Conservation (phyloP, 2,888 invertebrate species). For the Drosophila engyochracea region DNA sequence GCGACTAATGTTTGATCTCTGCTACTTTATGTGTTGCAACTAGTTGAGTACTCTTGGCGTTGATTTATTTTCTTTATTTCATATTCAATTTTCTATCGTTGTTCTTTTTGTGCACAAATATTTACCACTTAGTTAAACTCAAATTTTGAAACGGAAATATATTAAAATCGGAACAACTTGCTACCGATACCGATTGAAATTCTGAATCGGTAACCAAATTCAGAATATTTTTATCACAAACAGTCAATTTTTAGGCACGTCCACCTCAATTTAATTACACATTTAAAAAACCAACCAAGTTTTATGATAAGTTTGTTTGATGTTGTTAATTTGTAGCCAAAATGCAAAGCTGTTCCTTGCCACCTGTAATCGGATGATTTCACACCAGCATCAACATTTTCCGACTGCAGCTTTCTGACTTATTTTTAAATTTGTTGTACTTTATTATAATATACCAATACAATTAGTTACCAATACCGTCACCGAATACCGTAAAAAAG, state of each 20-base stretch:
- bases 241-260: background rate
- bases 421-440: background rate
- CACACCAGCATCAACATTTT: background rate
- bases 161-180: no score
- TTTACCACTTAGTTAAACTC: background rate
- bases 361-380: background rate
- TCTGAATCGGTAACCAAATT: background rate
- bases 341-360: background rate
- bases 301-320: background rate
- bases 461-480: no score
- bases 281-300: background rate
- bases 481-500: no score
- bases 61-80: background rate
- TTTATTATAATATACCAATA: no score
- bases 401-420: fast-evolving
- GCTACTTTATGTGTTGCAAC: background rate
- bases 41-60: background rate
- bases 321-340: no score
- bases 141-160: no score
- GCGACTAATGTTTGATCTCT: background rate
- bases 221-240: background rate
- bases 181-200: background rate
- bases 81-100: background rate
- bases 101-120: background rate
- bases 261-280: background rate